Conservation (phyloP, 2,797 vertebrate species). For the Myotis findleyi region DNA sequence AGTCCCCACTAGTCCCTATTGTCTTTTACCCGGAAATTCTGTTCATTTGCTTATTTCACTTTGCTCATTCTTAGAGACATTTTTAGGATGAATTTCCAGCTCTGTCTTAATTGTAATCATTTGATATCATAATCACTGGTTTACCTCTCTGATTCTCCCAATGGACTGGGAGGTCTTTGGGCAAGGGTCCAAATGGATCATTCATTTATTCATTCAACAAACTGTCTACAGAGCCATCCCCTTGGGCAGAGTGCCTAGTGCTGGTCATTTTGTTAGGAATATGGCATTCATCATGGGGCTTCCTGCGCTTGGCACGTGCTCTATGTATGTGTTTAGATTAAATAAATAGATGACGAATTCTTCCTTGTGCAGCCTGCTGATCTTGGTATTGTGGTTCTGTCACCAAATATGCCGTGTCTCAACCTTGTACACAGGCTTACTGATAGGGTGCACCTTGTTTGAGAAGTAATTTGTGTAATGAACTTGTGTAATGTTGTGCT, state of each 20-base stretch:
- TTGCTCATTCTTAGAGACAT: not conserved
- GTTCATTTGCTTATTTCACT: not conserved
- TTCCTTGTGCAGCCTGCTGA: not conserved
- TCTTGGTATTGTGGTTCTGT: not conserved
- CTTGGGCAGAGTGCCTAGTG: not conserved
- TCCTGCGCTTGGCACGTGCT: not conserved
- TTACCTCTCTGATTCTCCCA: not conserved
- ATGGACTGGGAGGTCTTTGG: not conserved
- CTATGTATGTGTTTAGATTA: not conserved
- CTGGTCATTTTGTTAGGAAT: not conserved
- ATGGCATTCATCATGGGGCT: not conserved
- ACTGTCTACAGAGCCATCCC: not conserved
- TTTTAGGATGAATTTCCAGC: not conserved
- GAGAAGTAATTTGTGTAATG: conserved; percentile 18
- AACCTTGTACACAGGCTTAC: not conserved
- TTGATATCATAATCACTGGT: not conserved
- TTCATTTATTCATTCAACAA: conserved; percentile 3
- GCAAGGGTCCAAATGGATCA: not conserved
- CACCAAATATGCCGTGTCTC: not conserved
- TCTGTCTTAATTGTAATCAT: not conserved
- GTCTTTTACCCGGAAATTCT: not conserved
- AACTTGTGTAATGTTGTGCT: conserved; percentile 17
- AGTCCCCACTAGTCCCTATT: not conserved
- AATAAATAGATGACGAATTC: not conserved
- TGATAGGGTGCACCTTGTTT: not conserved